Evolutionary conservation across 2,797 vertebrate species (phyloP), one percentile per base, ranked within the genome.

Genomic region (Melanotaenia boesemani): DNA sequence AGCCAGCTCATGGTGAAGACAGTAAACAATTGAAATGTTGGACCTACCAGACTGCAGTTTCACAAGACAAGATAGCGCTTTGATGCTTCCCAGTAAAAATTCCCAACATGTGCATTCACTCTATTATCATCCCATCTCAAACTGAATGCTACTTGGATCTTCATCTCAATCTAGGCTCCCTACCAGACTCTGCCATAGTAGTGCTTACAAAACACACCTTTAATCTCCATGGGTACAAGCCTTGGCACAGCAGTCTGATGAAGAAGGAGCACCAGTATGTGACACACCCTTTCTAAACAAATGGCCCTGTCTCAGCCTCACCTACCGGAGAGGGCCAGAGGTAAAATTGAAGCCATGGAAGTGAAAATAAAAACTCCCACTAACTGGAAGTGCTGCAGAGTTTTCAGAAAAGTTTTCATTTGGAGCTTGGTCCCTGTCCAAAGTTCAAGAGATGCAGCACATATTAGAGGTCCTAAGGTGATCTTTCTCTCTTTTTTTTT

Each of bases 271-370:
- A 90, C 83, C 80, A 85, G 86, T 81, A 90, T 71, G 85, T 0
- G 90, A 88, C 94, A 95, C 95, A 91, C 95, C 94, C 94, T 94
- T 88, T 65, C 83, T 83, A 92, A 94, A 95, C 93, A 94, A 94
- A 92, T 90, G 83, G 79, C 72, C 82, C 64, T n/a, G 77, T 88
- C 83, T 91, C 72, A 68, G 70, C 80, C 81, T 92, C 80, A 83
- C 79, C 87, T 86, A 69, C 48, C 62, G 61, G 24, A 81, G 67
- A 70, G 76, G 70, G 69, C 64, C 71, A 57, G 78, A 80, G 65
- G 72, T 83, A 52, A 85, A 79, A 56, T 8, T 66, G 61, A 63
- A 84, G 63, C 37, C 18, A 13, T 15, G 9, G 1, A 36, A 59
- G 37, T 58, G 6, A 34, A 54, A 30, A 28, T 52, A 50, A 39